Conservation (phyloP, 2,113 vertebrate species). For the Turnix velox region DNA sequence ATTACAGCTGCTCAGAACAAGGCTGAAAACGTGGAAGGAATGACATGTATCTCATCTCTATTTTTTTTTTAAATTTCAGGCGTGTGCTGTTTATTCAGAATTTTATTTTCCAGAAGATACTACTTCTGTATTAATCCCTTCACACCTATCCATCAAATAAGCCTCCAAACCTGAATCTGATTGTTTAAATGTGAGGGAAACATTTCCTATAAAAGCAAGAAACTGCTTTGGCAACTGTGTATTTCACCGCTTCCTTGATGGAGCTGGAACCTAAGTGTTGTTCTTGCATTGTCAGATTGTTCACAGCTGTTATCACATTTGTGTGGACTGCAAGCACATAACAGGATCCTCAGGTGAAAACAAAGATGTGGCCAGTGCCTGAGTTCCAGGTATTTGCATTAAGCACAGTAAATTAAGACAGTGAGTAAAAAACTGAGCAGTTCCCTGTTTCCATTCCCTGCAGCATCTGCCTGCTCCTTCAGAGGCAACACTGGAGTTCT, state of each 20-base stretch:
- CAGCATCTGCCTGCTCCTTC: neutral
- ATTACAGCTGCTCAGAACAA: neutral
- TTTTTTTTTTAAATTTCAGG: neutral
- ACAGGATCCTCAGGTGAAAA: neutral
- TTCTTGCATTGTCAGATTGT: no score
- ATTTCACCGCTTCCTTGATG: neutral
- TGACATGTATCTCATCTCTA: accelerated
- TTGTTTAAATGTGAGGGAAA: neutral
- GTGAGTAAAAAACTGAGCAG: accelerated
- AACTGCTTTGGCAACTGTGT: neutral
- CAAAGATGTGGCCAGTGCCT: neutral
- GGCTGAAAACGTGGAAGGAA: neutral
- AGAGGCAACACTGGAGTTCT: no score
- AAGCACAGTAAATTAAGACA: neutral
- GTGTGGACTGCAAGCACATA: neutral
- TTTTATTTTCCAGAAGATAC: neutral
- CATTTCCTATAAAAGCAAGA: neutral
- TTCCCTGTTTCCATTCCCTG: neutral
- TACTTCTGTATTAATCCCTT: neutral
- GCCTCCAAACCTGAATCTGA: neutral
- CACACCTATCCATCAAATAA: neutral
- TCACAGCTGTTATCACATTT: neutral
- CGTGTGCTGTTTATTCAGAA: neutral
- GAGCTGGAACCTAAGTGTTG: neutral
- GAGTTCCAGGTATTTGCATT: neutral